A percentile compares a stretch with the other conserved stretches of the same genome.
phyloP scores from a whole-genome alignment of 2,113 vertebrate species.

The Pelecanoides urinatrix region DNA sequence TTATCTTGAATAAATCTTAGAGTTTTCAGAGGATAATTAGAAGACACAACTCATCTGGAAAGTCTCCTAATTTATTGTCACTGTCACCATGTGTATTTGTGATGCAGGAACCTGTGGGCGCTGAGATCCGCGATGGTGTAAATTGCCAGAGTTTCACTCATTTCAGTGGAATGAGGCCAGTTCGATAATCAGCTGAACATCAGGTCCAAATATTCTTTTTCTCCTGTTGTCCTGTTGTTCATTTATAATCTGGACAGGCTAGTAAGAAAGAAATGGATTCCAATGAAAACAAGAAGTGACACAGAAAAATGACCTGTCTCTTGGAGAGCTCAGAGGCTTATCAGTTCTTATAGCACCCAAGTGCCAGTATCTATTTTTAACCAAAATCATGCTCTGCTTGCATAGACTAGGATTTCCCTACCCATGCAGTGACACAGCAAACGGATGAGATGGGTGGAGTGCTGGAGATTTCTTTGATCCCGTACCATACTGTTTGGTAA shows the following conservation, averaged over 20 bases:
- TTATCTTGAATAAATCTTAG: background rate
- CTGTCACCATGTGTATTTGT: background rate
- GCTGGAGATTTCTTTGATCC: background rate
- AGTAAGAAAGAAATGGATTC: background rate
- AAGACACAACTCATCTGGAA: background rate
- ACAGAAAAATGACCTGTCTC: background rate
- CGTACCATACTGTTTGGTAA: background rate
- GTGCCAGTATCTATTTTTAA: background rate
- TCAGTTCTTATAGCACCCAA: background rate
- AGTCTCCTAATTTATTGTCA: background rate
- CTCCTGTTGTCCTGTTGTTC: background rate
- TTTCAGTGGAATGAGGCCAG: background rate
- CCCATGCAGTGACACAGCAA: background rate
- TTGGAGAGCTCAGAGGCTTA: background rate
- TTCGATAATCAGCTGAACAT: background rate
- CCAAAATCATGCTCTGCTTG: background rate
- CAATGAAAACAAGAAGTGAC: background rate
- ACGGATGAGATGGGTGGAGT: background rate
- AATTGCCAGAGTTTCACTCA: background rate
- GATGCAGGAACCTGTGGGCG: background rate
- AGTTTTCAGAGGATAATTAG: background rate
- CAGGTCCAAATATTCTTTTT: background rate
- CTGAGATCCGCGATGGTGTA: background rate
- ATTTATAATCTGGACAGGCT: background rate
- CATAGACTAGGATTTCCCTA: background rate